Evolutionary conservation across 2,888 invertebrate genomes (phyloP), one percentile per base, ranked within the genome.

Genomic region (Metopia argyrocephala): DNA sequence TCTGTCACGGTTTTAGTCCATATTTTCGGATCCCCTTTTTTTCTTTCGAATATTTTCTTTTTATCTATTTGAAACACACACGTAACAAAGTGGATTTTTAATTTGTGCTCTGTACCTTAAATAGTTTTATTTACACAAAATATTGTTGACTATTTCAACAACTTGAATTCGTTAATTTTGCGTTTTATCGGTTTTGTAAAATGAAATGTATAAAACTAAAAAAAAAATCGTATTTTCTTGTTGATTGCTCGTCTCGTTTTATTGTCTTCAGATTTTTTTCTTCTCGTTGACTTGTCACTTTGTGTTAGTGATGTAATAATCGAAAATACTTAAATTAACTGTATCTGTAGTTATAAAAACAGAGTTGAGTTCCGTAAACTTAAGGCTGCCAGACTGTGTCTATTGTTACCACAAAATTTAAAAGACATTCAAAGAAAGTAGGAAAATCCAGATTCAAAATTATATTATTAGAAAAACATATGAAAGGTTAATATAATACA

Each of bases 231-330:
- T 78, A 70, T 66, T 57, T 62, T 64, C 71, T 80, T 78, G 78
- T 81, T 81, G 81, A 81, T 81, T 81, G 70, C 66, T 81, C 81
- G 81, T 70, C 76, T 68, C 56, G 80, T 69, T 38, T 38, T 75
- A 68, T 76, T 78, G 65, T 71, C 57, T 59, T 76, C 45, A 59
- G 65, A 59, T 57, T 76, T 76, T 66, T 64, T 65, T 65, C 65
- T n/a, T n/a, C 46, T 65, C 64, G 76, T 76, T 71, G 57, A 70
- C 48, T 78, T 70, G 70, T 56, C 56, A 56, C 27, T 56, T 56
- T 56, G 27, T 59, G 12, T 20, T 38, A 20, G 21, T 5, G 38
- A 54, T 54, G 25, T 9, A 15, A 12, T 20, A 7, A n/a, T 20
- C 31, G 57, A 65, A 31, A 31, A 4, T 20, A 28, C 4, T 45